Evolutionary conservation across 2,797 vertebrate species (phyloP).

Genomic region (Eremophila alpestris): DNA sequence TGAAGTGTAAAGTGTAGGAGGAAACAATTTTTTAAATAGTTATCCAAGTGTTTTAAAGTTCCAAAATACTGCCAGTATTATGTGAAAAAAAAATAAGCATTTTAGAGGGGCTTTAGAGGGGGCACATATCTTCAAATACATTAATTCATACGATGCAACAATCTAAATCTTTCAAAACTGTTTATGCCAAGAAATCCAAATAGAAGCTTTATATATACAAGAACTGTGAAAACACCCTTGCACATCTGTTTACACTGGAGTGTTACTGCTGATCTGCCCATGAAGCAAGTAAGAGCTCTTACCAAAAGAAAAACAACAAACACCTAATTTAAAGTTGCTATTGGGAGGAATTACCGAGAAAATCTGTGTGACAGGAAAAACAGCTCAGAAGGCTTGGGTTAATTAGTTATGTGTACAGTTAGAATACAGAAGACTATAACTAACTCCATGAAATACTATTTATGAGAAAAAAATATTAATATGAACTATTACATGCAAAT

Average conservation of each 20-base stretch:
- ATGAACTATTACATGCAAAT: background rate
- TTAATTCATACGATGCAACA: background rate
- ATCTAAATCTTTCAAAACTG: constrained; percentile 19
- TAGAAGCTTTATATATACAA: background rate
- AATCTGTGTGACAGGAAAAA: background rate
- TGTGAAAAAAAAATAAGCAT: background rate
- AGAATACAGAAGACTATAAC: background rate
- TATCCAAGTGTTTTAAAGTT: background rate
- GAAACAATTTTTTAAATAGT: background rate
- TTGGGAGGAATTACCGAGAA: background rate
- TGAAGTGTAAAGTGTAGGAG: background rate
- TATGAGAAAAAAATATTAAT: background rate
- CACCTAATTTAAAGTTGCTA: background rate
- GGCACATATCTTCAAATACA: background rate
- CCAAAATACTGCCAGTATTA: background rate
- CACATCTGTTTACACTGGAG: background rate
- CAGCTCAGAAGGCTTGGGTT: background rate
- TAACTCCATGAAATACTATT: background rate
- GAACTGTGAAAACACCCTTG: constrained; percentile 5
- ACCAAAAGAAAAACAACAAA: background rate
- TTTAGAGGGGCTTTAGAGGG: background rate
- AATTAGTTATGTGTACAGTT: background rate
- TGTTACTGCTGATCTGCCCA: background rate
- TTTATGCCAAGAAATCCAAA: constrained; percentile 34
- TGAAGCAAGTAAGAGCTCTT: background rate